These are phyloP conservation scores for Chloroceryle inda DNA, from an alignment of 2,797 vertebrate genomes.

Conservation along the genomic window DNA sequence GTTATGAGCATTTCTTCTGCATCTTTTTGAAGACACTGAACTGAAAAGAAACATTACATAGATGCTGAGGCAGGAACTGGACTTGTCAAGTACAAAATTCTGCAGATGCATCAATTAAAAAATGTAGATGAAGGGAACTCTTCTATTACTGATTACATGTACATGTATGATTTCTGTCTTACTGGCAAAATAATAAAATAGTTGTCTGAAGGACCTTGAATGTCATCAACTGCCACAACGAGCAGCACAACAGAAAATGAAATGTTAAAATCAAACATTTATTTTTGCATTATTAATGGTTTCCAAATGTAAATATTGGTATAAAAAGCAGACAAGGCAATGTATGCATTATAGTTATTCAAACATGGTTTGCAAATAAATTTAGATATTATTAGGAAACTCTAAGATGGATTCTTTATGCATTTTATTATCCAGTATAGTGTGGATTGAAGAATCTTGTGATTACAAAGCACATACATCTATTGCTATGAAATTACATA, in stretches of 20 bases:
- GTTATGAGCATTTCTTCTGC: slow-evolving; percentile 30
- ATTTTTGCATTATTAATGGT: not conserved
- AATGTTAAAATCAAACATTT: not conserved
- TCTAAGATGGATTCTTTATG: not conserved
- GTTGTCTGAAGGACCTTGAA: not conserved
- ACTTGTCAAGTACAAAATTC: not conserved
- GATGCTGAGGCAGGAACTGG: not conserved
- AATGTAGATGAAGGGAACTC: slow-evolving; percentile 2
- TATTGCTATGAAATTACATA: not conserved
- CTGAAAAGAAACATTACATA: slow-evolving; percentile 57
- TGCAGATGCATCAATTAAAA: slow-evolving; percentile 35
- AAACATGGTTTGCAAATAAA: not conserved
- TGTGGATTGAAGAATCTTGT: not conserved
- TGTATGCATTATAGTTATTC: not conserved
- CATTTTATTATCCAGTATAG: not conserved
- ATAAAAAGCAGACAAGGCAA: not conserved
- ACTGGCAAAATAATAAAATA: not conserved
- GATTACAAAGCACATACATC: not conserved
- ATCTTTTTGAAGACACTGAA: slow-evolving; percentile 49
- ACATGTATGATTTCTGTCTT: not conserved
- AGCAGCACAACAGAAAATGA: not conserved
- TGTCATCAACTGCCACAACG: not conserved
- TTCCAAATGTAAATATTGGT: not conserved
- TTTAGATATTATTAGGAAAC: not conserved
- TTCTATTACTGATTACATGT: not conserved